Conservation (phyloP, 2,888 invertebrate genomes). For the Diogma glabrata region DNA sequence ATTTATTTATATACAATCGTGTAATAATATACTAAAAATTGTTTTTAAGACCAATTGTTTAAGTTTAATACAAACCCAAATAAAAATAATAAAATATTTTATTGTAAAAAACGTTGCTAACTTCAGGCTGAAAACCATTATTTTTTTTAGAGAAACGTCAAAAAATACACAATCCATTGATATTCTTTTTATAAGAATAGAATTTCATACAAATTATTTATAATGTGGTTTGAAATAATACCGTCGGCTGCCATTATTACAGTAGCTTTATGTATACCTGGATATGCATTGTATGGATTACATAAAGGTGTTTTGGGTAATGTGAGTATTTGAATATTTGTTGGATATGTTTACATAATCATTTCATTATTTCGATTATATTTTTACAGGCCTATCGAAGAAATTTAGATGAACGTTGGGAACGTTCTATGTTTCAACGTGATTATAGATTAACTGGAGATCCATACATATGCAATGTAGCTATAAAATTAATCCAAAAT, state of each 20-base stretch:
- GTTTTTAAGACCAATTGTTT: too few relatives aligned
- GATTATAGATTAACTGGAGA: conserved; percentile 47
- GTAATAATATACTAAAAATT: too few relatives aligned
- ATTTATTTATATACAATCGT: too few relatives aligned
- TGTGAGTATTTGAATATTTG: conserved; percentile 39
- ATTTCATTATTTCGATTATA: too few relatives aligned
- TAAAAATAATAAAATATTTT: background rate
- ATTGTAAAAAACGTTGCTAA: background rate
- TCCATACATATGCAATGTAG: conserved; percentile 48
- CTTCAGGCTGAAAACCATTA: background rate
- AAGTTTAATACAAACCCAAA: background rate
- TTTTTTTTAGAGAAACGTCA: background rate
- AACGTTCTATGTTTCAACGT: conserved; percentile 46
- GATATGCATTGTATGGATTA: conserved; percentile 47
- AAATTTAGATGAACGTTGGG: conserved; percentile 39
- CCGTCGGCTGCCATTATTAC: conserved; percentile 50
- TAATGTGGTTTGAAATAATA: conserved; percentile 64
- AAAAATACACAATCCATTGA: background rate
- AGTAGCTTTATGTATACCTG: conserved; percentile 47
- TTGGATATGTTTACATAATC: background rate
- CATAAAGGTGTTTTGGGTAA: conserved; percentile 51
- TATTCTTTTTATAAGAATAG: background rate
- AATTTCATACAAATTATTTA: background rate
- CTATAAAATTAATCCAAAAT: conserved; percentile 19
- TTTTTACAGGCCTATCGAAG: conserved; percentile 43